Evolutionary conservation across 2,113 vertebrate species (phyloP), one percentile per base, ranked within the genome.

Genomic region (Lagopus leucura): DNA sequence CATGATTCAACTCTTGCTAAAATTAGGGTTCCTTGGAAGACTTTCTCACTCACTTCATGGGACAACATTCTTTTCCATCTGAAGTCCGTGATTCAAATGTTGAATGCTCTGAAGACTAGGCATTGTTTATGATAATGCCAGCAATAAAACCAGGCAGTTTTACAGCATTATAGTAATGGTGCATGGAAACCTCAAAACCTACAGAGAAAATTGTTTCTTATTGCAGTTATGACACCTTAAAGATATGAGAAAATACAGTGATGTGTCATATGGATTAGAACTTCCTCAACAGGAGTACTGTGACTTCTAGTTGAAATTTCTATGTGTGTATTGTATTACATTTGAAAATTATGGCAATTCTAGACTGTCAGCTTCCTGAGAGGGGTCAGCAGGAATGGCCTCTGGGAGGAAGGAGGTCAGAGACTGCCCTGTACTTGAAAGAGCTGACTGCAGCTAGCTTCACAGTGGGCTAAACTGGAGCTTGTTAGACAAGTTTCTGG

Each of bases 181-280:
- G 27, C 42, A 80, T 65, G 48, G 40, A 91, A 89, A 19, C 32
- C 72, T 88, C 25, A 19, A 91, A 88, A 66, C 11, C 69, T 82
- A 47, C 60, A 77, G 42, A 77, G 60, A 90, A 94, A 89, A 82
- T 28, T 83, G 12, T 0, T 66, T 91, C 82, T 92, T 94, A 73
- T 82, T 91, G 60, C 40, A 61, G 64, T 88, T 91, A 76, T 73
- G 88, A 82, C 85, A 95, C n/a, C 11, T 63, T 95, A 76, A 93
- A 92, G 16, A 77, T 58, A 91, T 63, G 34, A 79, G n/a, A 83
- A 94, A 88, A 86, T 78, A 67, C 5, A 64, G 12, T 20, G 8
- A 48, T 58, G 13, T 58, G 42, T 93, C 72, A 66, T 13, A 80
- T 54, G 24, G 10, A 7, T 45, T 65, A 24, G 43, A 82, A 45